Percentiles rank a stretch among this genome's conserved stretches.
Evolutionary conservation across 2,113 vertebrate genomes (phyloP).

Genomic region (Heterotilapia buettikoferi): DNA sequence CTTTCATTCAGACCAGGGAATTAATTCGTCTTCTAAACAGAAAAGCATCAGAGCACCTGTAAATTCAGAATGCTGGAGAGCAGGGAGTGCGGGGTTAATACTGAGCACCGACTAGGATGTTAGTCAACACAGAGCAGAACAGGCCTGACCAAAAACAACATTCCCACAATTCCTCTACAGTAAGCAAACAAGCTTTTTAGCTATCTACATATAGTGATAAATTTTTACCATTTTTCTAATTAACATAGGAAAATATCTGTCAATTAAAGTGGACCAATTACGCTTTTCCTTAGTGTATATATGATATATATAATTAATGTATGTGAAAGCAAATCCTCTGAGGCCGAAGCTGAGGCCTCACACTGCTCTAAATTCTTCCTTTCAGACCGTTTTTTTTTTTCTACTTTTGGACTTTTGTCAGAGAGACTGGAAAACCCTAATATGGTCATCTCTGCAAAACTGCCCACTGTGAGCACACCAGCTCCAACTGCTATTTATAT

Average conservation of each 20-base stretch:
- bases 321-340: neutral
- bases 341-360: neutral
- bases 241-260: fast-evolving
- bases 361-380: neutral
- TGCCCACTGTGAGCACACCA: neutral
- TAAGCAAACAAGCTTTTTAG: neutral
- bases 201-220: neutral
- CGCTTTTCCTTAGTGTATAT: neutral
- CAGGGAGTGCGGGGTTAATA: slow-evolving; percentile 41
- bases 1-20: neutral
- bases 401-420: neutral
- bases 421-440: neutral
- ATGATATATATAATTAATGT: neutral
- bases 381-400: fast-evolving
- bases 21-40: neutral
- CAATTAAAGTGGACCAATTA: neutral
- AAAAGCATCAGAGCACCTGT: neutral
- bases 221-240: fast-evolving
- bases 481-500: neutral
- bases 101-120: slow-evolving; percentile 20
- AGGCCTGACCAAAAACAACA: neutral
- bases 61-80: neutral
- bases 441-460: neutral
- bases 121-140: slow-evolving; percentile 52
- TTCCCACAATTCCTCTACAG: neutral